Base-by-base conservation (phyloP, 2,888 invertebrate species). In the Mesorhabditis sp. region DNA sequence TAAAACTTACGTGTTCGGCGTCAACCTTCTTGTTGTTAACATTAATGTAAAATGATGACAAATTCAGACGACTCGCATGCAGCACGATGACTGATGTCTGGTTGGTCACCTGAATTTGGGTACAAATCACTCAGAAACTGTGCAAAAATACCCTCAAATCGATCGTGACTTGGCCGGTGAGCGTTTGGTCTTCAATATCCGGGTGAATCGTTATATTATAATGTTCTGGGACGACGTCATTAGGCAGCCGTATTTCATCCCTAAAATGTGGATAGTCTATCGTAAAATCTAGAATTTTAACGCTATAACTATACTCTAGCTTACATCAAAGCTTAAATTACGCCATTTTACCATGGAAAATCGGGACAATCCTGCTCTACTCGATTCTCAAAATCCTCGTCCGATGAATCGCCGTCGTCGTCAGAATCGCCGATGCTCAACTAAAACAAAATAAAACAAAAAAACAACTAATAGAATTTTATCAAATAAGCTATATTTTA, bases 171-270 rank as follows among this genome's bases (percentile, higher is more conserved):
- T 63, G 61, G 41, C 79, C 79, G 42, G 42, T 45, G 7, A 80
- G 63, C 6, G 42, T 15, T 45, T 70, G 66, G 7, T 70, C 73
- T 3, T 74, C 72, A 43, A 81, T 66, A 69, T 82, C 77, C 10
- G 81, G 81, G 65, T 82, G 81, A 6, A 82, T 67, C 6, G 67
- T 67, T 28, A 82, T 61, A 6, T 73, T 75, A 67, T 82, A 82
- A 62, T 70, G 70, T 4, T 67, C 63, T 0, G 87, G 87, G 13
- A 77, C 42, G 6, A 87, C 70, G 13, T 72, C 71, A 7, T 62
- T 70, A 2, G 87, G 87, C 44, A 88, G 82, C n/a, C 86, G 84
- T 10, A 86, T 79, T 43, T 84, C 70, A 41, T 82, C 74, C 85
- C 87, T 87, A 41, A 28, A 28, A 28, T 28, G 28, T 28, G 28